These are phyloP conservation scores for Melanogrammus aeglefinus DNA, from an alignment of 2,797 vertebrate species.

Conservation along the genomic window DNA sequence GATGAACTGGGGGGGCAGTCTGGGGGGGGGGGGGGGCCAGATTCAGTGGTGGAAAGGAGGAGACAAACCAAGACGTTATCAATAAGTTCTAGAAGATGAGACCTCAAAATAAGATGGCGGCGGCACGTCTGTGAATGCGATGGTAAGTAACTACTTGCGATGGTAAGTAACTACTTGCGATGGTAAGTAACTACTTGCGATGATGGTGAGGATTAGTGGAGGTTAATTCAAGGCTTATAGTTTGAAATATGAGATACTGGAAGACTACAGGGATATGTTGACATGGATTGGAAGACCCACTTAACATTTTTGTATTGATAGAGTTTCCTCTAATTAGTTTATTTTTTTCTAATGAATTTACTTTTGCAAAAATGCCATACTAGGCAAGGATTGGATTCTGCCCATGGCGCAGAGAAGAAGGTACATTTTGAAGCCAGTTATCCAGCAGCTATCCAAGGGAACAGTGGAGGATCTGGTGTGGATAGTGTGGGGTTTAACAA, in stretches of 20 bases:
- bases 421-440: background rate
- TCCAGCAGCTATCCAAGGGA: background rate
- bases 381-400: background rate
- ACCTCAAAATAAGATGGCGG: background rate
- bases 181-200: background rate
- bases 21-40: constrained; percentile 76
- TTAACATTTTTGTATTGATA: no score
- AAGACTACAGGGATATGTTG: constrained; percentile 24
- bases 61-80: background rate
- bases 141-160: background rate
- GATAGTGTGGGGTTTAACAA: background rate
- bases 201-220: background rate
- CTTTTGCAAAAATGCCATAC: background rate
- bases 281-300: background rate
- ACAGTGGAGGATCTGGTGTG: no score
- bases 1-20: constrained; percentile 74
- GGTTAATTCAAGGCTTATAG: constrained; percentile 9
- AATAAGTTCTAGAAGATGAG: background rate
- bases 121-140: background rate
- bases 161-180: background rate
- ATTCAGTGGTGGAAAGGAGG: constrained; percentile 28
- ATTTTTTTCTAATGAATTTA: no score
- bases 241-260: constrained; percentile 40
- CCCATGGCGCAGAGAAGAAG: background rate
- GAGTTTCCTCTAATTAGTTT: no score